Conservation (phyloP, 2,797 vertebrate species). For the Iguana delicatissima region DNA sequence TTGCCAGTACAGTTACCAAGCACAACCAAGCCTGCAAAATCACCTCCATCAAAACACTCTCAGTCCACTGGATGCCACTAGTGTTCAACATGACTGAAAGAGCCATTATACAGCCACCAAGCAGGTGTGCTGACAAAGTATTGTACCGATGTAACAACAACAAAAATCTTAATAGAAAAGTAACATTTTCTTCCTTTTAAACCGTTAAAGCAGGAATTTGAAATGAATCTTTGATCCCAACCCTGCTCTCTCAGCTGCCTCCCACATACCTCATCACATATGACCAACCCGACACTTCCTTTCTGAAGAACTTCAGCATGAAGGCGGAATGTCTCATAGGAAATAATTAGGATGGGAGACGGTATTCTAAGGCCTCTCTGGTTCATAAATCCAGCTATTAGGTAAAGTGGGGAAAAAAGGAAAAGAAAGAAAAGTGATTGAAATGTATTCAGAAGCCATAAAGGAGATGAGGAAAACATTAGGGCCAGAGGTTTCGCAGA, state of each 20-base stretch:
- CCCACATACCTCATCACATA: constrained; percentile 93
- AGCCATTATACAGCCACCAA: not conserved
- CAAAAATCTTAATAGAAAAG: not conserved
- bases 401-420: not conserved
- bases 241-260: rapidly evolving
- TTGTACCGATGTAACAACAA: not conserved
- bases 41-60: constrained; percentile 8
- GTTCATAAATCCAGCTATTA: constrained; percentile 89
- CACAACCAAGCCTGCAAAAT: not conserved
- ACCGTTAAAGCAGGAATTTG: not conserved
- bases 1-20: not conserved
- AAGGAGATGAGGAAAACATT: constrained; percentile 2
- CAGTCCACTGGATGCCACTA: constrained; percentile 58
- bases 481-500: not conserved
- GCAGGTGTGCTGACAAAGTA: not conserved
- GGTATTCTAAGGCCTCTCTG: constrained; percentile 89
- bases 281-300: constrained; percentile 92
- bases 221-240: not conserved
- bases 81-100: constrained; percentile 4
- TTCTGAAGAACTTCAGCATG: constrained; percentile 90
- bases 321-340: constrained; percentile 97
- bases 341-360: constrained; percentile 95
- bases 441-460: not conserved
- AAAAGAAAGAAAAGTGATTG: not conserved
- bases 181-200: not conserved